Conservation (phyloP, 2,888 invertebrate genomes). For the Formica aserva region DNA sequence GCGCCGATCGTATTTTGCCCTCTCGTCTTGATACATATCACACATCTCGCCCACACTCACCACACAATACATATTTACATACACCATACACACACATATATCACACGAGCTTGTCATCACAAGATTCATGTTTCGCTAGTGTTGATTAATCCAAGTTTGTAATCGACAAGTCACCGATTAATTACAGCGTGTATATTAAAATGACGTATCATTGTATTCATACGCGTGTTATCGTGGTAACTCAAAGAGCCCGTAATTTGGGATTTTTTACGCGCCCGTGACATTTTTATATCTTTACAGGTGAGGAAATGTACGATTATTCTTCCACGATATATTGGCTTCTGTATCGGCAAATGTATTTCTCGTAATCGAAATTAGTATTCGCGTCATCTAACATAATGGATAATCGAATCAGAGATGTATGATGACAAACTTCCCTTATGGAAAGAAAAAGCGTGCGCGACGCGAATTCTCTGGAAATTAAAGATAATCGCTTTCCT, state of each 20-base stretch:
- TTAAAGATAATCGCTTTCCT: not conserved
- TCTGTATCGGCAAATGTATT: constrained; percentile 78
- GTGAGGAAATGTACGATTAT: constrained; percentile 81
- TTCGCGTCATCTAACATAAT: not conserved
- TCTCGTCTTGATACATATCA: not conserved
- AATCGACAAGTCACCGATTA: constrained; percentile 84
- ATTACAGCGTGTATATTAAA: constrained; percentile 87
- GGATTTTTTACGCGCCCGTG: constrained; percentile 84
- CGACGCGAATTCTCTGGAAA: not conserved
- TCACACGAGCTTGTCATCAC: not conserved
- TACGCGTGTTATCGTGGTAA: constrained; percentile 79
- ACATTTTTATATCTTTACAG: constrained; percentile 86
- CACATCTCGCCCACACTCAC: not conserved
- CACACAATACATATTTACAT: not conserved
- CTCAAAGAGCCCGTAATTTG: constrained; percentile 76
- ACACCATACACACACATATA: not conserved
- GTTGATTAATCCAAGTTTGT: not conserved
- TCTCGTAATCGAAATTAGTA: not conserved
- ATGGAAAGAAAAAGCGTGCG: not conserved
- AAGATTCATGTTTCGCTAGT: not conserved
- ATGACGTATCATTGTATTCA: constrained; percentile 86
- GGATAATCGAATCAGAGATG: not conserved
- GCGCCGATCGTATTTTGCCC: too few species aligned
- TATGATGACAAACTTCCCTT: not conserved
- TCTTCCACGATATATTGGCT: constrained; percentile 83